Evolutionary conservation across 2,888 invertebrate species (phyloP).

Genomic region (Drosophila anceps): DNA sequence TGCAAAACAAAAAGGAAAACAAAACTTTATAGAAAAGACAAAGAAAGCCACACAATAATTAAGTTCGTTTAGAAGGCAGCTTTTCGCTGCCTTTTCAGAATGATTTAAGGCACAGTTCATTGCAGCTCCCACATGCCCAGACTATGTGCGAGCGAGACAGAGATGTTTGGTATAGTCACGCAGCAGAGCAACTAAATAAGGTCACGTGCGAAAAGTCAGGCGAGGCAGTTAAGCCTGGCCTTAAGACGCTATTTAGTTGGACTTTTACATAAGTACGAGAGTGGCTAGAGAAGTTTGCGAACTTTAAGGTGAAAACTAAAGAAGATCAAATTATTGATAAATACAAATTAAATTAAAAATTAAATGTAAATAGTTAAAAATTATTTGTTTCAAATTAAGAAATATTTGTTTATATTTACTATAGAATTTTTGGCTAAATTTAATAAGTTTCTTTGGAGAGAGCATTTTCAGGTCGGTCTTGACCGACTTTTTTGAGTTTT

Average conservation of each 20-base stretch:
- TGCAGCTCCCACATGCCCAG: constrained; percentile 35
- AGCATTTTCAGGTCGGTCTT: not conserved
- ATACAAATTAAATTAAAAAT: not conserved
- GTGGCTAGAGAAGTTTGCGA: not conserved
- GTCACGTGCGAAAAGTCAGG: constrained; percentile 69
- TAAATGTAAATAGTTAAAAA: not conserved
- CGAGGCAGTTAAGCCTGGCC: constrained; percentile 25
- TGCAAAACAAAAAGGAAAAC: constrained; percentile 16
- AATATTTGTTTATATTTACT: too few relatives aligned
- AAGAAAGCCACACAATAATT: not conserved
- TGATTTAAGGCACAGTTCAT: constrained; percentile 38
- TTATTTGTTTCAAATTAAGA: not conserved
- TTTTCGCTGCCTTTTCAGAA: constrained; percentile 16
- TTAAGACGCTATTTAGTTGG: not conserved
- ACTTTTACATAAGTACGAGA: not conserved
- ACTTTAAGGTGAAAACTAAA: not conserved
- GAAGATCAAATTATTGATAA: too few relatives aligned
- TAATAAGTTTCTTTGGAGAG: fast-evolving
- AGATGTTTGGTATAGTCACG: not conserved
- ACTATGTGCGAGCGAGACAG: not conserved
- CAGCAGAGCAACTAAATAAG: constrained; percentile 53
- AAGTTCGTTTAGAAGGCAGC: not conserved
- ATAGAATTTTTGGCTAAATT: not conserved
- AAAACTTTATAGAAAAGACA: not conserved
- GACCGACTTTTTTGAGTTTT: not conserved